Conservation (phyloP, 2,797 vertebrate genomes). For the Sebastiscus albofasciatus region DNA sequence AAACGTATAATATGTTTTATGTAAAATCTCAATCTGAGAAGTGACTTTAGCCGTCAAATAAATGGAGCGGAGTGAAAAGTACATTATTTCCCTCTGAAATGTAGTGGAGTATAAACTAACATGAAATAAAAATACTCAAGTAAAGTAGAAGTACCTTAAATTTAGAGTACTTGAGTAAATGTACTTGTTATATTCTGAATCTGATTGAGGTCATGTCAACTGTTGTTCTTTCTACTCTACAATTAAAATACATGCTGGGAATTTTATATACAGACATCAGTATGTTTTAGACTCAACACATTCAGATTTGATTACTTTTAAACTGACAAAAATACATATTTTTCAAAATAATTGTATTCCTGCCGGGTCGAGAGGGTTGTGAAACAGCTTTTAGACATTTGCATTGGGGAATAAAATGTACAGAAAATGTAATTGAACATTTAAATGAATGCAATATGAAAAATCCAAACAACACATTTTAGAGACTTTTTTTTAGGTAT, state of each 20-base stretch:
- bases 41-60: too few relatives aligned
- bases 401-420: not conserved
- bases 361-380: not conserved
- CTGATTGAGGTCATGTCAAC: not conserved
- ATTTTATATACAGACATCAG: not conserved
- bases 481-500: not conserved
- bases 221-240: not conserved
- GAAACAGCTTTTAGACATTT: not conserved
- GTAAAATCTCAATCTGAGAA: too few relatives aligned
- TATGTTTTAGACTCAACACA: not conserved
- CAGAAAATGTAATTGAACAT: not conserved
- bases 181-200: not conserved
- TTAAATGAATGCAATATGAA: not conserved
- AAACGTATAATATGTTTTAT: too few relatives aligned
- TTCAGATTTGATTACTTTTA: not conserved
- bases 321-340: not conserved
- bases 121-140: too few relatives aligned
- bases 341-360: not conserved
- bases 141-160: too few relatives aligned
- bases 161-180: not conserved
- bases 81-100: too few relatives aligned
- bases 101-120: too few relatives aligned
- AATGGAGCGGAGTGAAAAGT: too few relatives aligned
- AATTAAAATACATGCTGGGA: not conserved
- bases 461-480: not conserved